Base-by-base conservation (phyloP, 2,113 vertebrate species). In the Erythrolamprus reginae region DNA sequence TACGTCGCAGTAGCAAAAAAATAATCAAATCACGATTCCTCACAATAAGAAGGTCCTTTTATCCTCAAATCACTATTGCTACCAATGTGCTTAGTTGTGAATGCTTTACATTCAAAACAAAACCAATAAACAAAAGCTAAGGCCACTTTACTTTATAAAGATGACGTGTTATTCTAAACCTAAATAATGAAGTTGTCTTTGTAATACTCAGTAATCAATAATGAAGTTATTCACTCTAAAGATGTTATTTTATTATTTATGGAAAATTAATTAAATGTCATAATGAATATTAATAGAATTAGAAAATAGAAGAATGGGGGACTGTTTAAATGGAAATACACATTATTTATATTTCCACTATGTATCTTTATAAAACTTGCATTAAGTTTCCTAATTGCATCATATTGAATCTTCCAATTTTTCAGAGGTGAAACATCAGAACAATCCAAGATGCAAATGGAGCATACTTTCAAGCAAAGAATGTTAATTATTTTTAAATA, bases 281-380 rank as follows among this genome's bases (percentile, higher is more conserved):
- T 56, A 3, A 86, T 86, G 93, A 94, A 84, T 0, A 89, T 23
- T 77, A 92, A 89, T 58, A 93, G 90, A 92, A 94, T 45, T n/a
- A 51, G 77, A 92, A 26, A 86, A 10, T 42, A 93, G n/a, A 93
- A 89, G n/a, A 83, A 26, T 87, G 2, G 0, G 0, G 45, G 15
- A 93, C 55, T 93, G 47, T 83, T 91, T 70, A 84, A 92, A 82
- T 65, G 82, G 86, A 53, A 47, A 33, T 90, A 45, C 10, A 15
- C 2, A 51, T n/a, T n/a, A 28, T 85, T 85, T 28, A 48, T 51
- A 84, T 84, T 77, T 84, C 48, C 48, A 84, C 51, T 51, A 19
- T 51, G 52, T 48, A 51, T 12, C 26, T 47, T 26, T 47, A 47
- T 47, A 47, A 42, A 50, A 48, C 12, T 88, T 91, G 85, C 2